phyloP scores from a whole-genome alignment of 2,797 vertebrate species.

The Sebastes goodei region DNA sequence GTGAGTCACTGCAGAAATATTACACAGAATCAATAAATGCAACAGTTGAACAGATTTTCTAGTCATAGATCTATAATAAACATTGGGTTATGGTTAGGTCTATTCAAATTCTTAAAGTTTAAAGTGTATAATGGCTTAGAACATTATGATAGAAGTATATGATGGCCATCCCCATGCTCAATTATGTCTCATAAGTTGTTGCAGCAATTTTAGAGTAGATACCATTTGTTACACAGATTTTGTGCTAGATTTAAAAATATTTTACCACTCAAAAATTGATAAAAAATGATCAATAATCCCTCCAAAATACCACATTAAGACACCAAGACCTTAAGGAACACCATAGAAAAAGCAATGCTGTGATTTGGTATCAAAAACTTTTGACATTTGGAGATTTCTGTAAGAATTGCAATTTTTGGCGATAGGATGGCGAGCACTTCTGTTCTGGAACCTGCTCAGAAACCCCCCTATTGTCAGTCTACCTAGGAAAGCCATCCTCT shows the following conservation, averaged over 20 bases:
- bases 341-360: neutral
- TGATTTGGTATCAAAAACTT: no score
- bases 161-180: neutral
- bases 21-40: neutral
- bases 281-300: no score
- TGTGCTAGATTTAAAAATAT: no score
- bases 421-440: no score
- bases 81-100: neutral
- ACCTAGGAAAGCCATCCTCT: no score
- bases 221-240: neutral
- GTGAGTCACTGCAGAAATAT: slow-evolving; percentile 80
- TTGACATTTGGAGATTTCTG: no score
- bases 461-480: no score
- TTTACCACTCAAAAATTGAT: no score
- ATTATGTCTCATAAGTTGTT: neutral
- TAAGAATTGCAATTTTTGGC: no score
- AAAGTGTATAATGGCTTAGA: neutral
- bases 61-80: neutral
- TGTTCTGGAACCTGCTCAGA: no score
- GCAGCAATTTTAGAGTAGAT: neutral
- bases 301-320: no score
- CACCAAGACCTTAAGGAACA: neutral
- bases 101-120: neutral
- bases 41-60: neutral
- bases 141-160: neutral